A percentile compares a stretch with the other conserved stretches of the same genome.
phyloP scores from a whole-genome alignment of 2,888 invertebrate species.

The Leucoptera coffeella region DNA sequence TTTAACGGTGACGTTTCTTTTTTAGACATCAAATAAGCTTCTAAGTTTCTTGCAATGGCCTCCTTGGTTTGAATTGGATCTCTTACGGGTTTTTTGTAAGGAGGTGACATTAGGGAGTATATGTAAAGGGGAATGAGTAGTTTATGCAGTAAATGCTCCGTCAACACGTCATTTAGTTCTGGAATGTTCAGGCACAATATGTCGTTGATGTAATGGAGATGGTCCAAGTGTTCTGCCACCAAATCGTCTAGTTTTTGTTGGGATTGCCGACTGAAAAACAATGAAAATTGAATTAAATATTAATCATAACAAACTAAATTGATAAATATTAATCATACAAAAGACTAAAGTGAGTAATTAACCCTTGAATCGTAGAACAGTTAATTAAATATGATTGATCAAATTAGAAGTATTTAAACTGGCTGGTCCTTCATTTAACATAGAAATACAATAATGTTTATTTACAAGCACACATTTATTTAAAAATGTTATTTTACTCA shows the following conservation, averaged over 20 bases:
- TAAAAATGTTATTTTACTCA: no score
- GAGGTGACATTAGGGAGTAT: slow-evolving; percentile 68
- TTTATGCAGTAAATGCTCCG: slow-evolving; percentile 90
- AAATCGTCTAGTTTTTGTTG: slow-evolving; percentile 86
- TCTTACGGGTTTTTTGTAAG: slow-evolving; percentile 21
- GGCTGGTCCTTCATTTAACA: slow-evolving; percentile 7
- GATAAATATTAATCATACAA: no score
- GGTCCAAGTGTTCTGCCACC: slow-evolving; percentile 95
- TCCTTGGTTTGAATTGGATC: slow-evolving; percentile 37
- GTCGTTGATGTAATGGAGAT: slow-evolving; percentile 95
- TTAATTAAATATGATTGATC: no score
- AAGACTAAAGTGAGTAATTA: no score
- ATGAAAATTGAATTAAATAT: no score
- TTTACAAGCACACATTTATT: slow-evolving; percentile 2
- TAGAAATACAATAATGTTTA: slow-evolving; percentile 3
- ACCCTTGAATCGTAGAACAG: no score
- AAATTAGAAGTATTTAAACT: no score
- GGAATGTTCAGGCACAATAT: slow-evolving; percentile 89
- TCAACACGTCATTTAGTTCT: slow-evolving; percentile 87
- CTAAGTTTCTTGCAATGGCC: slow-evolving; percentile 56
- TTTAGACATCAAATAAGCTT: slow-evolving; percentile 57
- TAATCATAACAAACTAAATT: no score
- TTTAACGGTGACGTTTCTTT: slow-evolving; percentile 40
- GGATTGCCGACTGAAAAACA: slow-evolving; percentile 73
- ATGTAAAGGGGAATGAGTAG: slow-evolving; percentile 90